Base-by-base conservation (phyloP, 1,140 invertebrate genomes). In the Cheumatopsyche charites region DNA sequence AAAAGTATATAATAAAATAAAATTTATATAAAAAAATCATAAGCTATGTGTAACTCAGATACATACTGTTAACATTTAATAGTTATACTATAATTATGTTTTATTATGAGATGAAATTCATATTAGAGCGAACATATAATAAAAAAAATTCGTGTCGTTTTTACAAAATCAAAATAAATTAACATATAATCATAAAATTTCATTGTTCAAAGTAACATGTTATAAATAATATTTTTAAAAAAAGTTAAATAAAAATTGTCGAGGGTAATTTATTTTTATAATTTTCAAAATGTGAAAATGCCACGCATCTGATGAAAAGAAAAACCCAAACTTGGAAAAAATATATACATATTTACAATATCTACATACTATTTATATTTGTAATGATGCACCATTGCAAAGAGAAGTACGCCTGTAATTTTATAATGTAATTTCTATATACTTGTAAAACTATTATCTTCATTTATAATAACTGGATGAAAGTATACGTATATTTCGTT, bases 181-280 rank as follows among this genome's bases (percentile, higher is more conserved):
- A 25, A 58, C 29, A 36, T 36, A 52, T 13, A 58, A 1, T 58
- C 55, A 58, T 58, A 25, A 36, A 36, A 11, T 58, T 58, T 58
- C 23, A 58, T 58, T 58, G 55, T 23, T 58, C 55, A 58, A 19
- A 25, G 19, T 25, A 5, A 25, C 23, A 58, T 55, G 49, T 55
- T 55, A 55, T 25, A 25, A 58, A 58, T 58, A 26, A 58, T 58
- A 58, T 58, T 58, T 58, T 58, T 58, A 58, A 58, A 19, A 58
- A 58, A 58, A 25, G 9, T 47, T 23, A 21, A 58, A 58, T 23
- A 25, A 58, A 58, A 58, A 25, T 25, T 25, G 29, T 55, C 43
- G 72, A 73, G 72, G 67, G 72, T 73, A 70, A 70, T 61, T 73
- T 73, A 73, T 73, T 73, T 73, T 73, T 73, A 70, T 73, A 73